Conservation (phyloP, 2,888 invertebrate species). For the Andrena bucephala region DNA sequence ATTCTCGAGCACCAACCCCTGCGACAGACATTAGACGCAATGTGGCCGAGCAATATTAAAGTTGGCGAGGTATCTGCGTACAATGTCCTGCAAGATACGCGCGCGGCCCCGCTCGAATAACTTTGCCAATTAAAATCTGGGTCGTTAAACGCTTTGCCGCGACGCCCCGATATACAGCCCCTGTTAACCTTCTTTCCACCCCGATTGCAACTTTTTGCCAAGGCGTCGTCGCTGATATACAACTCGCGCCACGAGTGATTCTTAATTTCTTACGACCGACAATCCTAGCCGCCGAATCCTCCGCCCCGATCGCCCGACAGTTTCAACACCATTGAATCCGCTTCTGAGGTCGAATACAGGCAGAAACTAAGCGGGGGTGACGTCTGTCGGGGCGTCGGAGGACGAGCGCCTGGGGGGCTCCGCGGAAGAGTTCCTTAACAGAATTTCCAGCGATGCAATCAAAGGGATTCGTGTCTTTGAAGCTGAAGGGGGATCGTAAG, state of each 20-base stretch:
- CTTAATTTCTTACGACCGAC: too few species aligned
- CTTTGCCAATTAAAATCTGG: slow-evolving; percentile 67
- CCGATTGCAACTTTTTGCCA: slow-evolving; percentile 10
- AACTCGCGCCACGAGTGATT: too few species aligned
- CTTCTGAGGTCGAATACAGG: background rate
- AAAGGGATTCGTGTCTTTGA: background rate
- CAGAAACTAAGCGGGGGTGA: background rate
- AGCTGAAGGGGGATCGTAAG: background rate
- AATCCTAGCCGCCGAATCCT: too few species aligned
- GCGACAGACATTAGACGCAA: background rate
- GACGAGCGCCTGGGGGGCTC: background rate
- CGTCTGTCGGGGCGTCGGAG: background rate
- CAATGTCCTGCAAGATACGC: slow-evolving; percentile 40
- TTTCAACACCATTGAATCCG: background rate
- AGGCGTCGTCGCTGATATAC: background rate
- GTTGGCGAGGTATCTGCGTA: slow-evolving; percentile 12
- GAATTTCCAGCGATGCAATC: background rate
- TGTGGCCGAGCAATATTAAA: slow-evolving; percentile 14
- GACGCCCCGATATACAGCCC: background rate
- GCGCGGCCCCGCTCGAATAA: slow-evolving; percentile 51
- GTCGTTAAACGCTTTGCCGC: slow-evolving; percentile 47
- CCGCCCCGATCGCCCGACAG: too few species aligned
- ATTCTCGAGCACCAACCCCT: slow-evolving; percentile 9
- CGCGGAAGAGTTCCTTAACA: background rate
- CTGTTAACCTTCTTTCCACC: slow-evolving; percentile 33